A percentile compares a stretch with the other conserved stretches of the same genome.
Conservation (phyloP, 2,113 vertebrate genomes). For the Salvelinus namaycush region DNA sequence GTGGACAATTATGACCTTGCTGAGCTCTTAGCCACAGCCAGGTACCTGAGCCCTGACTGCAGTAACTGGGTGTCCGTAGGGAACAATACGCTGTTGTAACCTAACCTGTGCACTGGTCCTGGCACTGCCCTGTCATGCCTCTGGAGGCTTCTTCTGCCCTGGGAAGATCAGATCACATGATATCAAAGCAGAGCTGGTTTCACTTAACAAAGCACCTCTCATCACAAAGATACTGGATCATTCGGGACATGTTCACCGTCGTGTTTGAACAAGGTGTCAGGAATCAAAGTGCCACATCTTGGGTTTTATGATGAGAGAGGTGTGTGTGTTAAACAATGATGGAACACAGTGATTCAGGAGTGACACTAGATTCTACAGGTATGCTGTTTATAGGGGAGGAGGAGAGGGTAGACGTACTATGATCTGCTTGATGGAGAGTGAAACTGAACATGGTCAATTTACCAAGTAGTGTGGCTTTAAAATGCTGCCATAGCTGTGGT, state of each 20-base stretch:
- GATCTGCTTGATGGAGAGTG: neutral
- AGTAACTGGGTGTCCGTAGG: neutral
- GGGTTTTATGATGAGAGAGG: slow-evolving; percentile 15
- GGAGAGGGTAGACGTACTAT: neutral
- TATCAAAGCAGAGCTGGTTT: slow-evolving; percentile 39
- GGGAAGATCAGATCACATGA: slow-evolving; percentile 51
- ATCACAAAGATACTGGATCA: slow-evolving; percentile 41
- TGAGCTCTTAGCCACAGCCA: slow-evolving; percentile 26
- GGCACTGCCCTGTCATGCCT: slow-evolving; percentile 35
- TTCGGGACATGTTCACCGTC: slow-evolving; percentile 41
- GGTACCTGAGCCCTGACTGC: slow-evolving; percentile 38
- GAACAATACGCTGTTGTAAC: slow-evolving; percentile 61
- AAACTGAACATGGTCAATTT: neutral
- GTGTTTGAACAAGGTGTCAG: slow-evolving; percentile 56
- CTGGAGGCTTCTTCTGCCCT: slow-evolving; percentile 37
- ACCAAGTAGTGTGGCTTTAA: neutral
- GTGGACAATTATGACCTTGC: slow-evolving; percentile 43
- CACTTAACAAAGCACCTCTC: slow-evolving; percentile 48
- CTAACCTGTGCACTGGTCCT: slow-evolving; percentile 10
- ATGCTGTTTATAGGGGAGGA: neutral
- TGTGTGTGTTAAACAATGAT: slow-evolving; percentile 29
- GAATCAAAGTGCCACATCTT: slow-evolving; percentile 40
- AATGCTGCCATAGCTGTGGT: slow-evolving; percentile 59
- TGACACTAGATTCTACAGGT: neutral
- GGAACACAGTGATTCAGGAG: slow-evolving; percentile 24